A percentile compares a stretch with the other conserved stretches of the same genome.
Conservation (phyloP, 2,888 invertebrate genomes). For the Acronicta alni region DNA sequence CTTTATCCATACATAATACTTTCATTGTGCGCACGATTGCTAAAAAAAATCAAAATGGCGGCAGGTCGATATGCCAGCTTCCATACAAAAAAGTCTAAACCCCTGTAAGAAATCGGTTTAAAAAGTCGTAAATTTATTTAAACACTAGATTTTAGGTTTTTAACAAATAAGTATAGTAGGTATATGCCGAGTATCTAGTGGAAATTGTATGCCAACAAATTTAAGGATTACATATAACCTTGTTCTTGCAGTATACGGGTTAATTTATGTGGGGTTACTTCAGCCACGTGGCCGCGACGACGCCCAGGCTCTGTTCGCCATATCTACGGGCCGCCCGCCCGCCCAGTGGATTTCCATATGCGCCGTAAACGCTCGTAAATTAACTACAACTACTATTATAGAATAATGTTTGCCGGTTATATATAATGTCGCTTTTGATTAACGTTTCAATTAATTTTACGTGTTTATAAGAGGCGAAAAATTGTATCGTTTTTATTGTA, state of each 20-base stretch:
- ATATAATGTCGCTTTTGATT: conserved; percentile 43
- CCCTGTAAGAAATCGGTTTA: too few relatives aligned
- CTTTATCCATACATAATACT: too few relatives aligned
- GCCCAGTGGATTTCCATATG: conserved; percentile 75
- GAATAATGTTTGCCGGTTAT: conserved; percentile 46
- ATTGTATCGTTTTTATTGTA: too few relatives aligned
- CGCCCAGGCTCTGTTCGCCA: conserved; percentile 77
- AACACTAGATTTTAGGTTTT: too few relatives aligned
- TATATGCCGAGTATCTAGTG: conserved; percentile 13
- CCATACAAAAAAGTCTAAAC: too few relatives aligned
- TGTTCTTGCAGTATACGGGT: conserved; percentile 49
- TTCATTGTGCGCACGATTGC: too few relatives aligned
- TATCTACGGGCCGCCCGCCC: conserved; percentile 72
- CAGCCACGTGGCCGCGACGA: conserved; percentile 66
- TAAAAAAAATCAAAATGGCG: too few relatives aligned
- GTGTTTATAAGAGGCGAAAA: background rate
- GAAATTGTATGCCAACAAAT: conserved; percentile 40
- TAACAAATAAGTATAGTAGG: too few relatives aligned
- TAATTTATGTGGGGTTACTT: conserved; percentile 59
- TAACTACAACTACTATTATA: conserved; percentile 66
- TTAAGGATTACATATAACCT: conserved; percentile 43
- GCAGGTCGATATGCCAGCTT: too few relatives aligned
- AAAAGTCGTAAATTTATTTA: too few relatives aligned
- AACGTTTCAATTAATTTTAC: conserved; percentile 36
- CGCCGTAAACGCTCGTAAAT: conserved; percentile 67